A percentile compares a stretch with the other conserved stretches of the same genome.
Evolutionary conservation across 2,888 invertebrate genomes (phyloP).

Genomic region (Carterocephalus palaemon): DNA sequence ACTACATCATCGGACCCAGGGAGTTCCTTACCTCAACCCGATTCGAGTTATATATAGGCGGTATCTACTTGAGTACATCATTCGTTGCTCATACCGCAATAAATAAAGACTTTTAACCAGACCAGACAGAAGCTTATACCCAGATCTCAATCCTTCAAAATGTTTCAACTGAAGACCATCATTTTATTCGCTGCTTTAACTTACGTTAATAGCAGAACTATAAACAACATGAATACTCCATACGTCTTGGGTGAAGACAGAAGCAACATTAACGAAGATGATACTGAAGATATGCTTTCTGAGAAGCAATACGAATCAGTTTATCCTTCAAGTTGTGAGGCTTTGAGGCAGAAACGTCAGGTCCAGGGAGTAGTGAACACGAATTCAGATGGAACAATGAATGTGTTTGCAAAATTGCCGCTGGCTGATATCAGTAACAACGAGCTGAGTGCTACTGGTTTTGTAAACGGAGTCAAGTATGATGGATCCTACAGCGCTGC

Average conservation of each 20-base stretch:
- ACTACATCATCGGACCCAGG: too few relatives aligned
- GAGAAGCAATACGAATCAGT: constrained; percentile 28
- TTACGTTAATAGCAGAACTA: constrained; percentile 4
- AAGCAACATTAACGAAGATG: constrained; percentile 17
- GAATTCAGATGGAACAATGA: constrained; percentile 35
- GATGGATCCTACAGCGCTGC: constrained; percentile 34
- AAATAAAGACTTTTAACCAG: too few relatives aligned
- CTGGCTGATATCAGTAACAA: constrained; percentile 33
- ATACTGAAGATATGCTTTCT: constrained; percentile 27
- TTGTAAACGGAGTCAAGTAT: constrained; percentile 28
- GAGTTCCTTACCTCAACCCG: too few relatives aligned
- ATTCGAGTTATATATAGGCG: too few relatives aligned
- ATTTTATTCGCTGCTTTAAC: constrained; percentile 5
- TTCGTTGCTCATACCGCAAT: too few relatives aligned
- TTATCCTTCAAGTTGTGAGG: constrained; percentile 24
- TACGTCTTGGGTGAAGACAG: constrained; percentile 16
- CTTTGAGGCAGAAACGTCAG: constrained; percentile 33
- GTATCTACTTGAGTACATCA: too few relatives aligned
- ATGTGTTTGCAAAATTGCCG: constrained; percentile 34
- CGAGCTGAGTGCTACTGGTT: constrained; percentile 33
- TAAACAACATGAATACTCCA: background rate
- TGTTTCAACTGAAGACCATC: constrained; percentile 4
- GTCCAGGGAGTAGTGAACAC: constrained; percentile 30
- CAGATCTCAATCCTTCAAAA: too few relatives aligned
- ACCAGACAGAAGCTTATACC: too few relatives aligned